Evolutionary conservation across 1,140 invertebrate species (phyloP).

Genomic region (Sarcophaga peregrina): DNA sequence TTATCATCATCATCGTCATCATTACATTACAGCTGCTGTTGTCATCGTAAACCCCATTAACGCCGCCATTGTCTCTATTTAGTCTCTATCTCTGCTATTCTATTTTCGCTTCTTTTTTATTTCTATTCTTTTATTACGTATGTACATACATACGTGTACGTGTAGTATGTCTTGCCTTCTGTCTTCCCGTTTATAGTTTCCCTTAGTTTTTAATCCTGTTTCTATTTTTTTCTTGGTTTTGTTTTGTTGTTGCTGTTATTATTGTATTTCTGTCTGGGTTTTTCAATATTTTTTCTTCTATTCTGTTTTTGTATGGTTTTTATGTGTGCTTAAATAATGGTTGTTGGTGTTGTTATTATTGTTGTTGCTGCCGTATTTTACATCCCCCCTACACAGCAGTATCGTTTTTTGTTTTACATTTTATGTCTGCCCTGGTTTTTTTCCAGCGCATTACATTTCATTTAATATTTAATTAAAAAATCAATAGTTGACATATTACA

Average conservation of each 20-base stretch:
- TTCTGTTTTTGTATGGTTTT: too few relatives aligned
- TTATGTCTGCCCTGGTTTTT: conserved; percentile 19
- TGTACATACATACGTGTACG: background rate
- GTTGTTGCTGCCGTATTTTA: background rate
- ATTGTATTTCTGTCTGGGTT: too few relatives aligned
- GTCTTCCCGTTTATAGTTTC: too few relatives aligned
- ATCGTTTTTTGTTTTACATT: background rate
- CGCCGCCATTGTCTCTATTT: background rate
- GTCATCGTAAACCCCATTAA: background rate
- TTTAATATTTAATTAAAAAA: conserved; percentile 3
- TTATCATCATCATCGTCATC: too few relatives aligned
- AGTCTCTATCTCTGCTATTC: background rate
- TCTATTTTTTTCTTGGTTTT: too few relatives aligned
- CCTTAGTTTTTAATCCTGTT: too few relatives aligned
- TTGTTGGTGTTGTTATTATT: too few relatives aligned
- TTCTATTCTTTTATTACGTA: background rate
- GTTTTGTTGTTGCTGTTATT: too few relatives aligned
- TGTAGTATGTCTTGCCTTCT: too few relatives aligned
- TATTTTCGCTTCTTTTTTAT: background rate
- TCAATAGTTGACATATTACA: conserved; percentile 25
- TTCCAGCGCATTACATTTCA: background rate
- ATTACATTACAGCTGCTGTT: background rate
- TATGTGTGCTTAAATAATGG: too few relatives aligned
- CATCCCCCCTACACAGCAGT: background rate
- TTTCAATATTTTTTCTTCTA: too few relatives aligned